Conservation (phyloP, 2,888 invertebrate species). For the Brenthis daphne region DNA sequence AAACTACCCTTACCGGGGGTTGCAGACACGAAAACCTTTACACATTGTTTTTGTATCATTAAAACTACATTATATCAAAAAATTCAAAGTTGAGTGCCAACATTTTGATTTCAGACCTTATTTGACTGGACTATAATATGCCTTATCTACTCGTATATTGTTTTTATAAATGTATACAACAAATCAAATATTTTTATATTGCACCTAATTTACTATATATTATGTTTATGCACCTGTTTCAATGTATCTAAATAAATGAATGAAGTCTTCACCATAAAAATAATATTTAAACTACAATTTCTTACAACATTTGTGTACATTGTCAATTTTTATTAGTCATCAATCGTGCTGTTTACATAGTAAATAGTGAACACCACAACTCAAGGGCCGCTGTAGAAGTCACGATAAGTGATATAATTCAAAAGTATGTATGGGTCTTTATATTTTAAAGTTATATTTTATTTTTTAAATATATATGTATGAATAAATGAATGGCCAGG, state of each 20-base stretch:
- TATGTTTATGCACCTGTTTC: slow-evolving; percentile 9
- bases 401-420: slow-evolving; percentile 12
- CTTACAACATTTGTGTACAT: slow-evolving; percentile 11
- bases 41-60: no score
- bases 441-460: background rate
- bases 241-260: slow-evolving; percentile 2
- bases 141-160: no score
- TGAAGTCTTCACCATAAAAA: slow-evolving; percentile 6
- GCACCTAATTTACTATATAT: slow-evolving; percentile 1
- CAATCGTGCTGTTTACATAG: slow-evolving; percentile 23
- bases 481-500: no score
- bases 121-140: no score
- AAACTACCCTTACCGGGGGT: no score
- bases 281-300: slow-evolving; percentile 8
- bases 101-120: no score
- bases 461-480: no score
- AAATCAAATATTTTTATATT: background rate
- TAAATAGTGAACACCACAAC: slow-evolving; percentile 14
- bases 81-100: no score
- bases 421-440: background rate
- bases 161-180: no score
- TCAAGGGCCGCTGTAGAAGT: slow-evolving; percentile 12
- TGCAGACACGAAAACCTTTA: no score
- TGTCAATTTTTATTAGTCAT: slow-evolving; percentile 22
- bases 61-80: no score